These are phyloP conservation scores for Marcusenius ussheri DNA, from an alignment of 2,113 vertebrate genomes.

Conservation along the genomic window DNA sequence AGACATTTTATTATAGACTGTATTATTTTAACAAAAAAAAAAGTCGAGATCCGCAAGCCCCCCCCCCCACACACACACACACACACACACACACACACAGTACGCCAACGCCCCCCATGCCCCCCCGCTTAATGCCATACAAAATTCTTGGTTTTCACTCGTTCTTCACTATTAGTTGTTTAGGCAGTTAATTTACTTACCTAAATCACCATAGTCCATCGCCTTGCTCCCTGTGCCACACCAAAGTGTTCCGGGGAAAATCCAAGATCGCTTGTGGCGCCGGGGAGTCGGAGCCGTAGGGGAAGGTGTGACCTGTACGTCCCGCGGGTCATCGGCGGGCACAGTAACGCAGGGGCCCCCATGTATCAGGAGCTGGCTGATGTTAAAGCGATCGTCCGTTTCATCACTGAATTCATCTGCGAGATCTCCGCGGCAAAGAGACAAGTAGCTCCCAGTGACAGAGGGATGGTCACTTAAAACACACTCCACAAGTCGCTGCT, in stretches of 20 bases:
- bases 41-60: not conserved
- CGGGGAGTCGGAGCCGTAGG: not conserved
- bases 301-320: not conserved
- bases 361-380: slow-evolving; percentile 20
- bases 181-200: slow-evolving; percentile 44
- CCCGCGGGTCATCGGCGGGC: not conserved
- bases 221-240: slow-evolving; percentile 77
- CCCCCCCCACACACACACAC: too few species aligned
- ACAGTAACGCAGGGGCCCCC: slow-evolving; percentile 36
- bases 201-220: slow-evolving; percentile 57
- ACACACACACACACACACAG: too few species aligned
- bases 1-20: not conserved
- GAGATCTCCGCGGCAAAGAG: slow-evolving; percentile 43
- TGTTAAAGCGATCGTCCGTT: slow-evolving; percentile 10
- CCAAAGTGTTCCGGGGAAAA: slow-evolving; percentile 80
- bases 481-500: slow-evolving; percentile 49
- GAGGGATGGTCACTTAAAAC: slow-evolving; percentile 35
- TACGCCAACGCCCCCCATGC: too few species aligned
- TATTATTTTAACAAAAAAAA: not conserved
- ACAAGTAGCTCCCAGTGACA: slow-evolving; percentile 39
- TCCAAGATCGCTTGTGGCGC: slow-evolving; percentile 65
- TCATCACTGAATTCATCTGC: slow-evolving; percentile 28
- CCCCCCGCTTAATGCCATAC: not conserved
- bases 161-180: not conserved
- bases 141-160: not conserved